These are phyloP conservation scores for Astropecten irregularis DNA, from an alignment of 53 echinoderm and acorn worm genomes.

Conservation along the genomic window DNA sequence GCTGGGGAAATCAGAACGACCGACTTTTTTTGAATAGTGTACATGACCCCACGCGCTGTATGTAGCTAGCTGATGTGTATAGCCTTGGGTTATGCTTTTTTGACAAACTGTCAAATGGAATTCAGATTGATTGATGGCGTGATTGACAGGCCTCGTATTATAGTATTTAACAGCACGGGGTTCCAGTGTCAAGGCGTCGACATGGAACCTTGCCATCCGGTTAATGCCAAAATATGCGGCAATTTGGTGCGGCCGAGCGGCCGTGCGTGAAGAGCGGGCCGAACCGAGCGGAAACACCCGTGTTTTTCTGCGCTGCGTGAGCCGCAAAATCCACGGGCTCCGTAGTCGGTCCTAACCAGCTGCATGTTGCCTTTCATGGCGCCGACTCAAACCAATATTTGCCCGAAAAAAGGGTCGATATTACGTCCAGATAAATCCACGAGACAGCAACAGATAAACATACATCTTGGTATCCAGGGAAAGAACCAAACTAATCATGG, in stretches of 20 bases:
- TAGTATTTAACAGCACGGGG: conserved; percentile 34
- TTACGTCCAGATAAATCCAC: not conserved
- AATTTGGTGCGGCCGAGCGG: conserved; percentile 39
- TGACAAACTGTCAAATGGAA: conserved; percentile 57
- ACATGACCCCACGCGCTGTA: conserved; percentile 12
- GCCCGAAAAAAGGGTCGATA: conserved; percentile 17
- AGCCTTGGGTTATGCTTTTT: conserved; percentile 28
- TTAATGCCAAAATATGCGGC: conserved; percentile 38
- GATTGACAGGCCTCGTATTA: conserved; percentile 30
- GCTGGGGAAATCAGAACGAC: too few relatives aligned
- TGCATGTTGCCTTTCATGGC: conserved; percentile 11
- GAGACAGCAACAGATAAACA: too few relatives aligned
- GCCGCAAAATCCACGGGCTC: not conserved
- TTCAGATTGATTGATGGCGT: conserved; percentile 30
- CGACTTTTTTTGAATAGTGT: conserved; percentile 12
- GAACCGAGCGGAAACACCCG: conserved; percentile 35
- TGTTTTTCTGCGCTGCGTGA: conserved; percentile 28
- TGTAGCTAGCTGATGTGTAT: not conserved
- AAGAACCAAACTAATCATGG: too few relatives aligned
- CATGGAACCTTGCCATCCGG: conserved; percentile 13
- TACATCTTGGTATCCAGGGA: too few relatives aligned
- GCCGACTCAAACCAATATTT: not conserved
- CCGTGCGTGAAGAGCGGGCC: conserved; percentile 39
- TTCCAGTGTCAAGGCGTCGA: conserved; percentile 10
- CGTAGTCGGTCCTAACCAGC: conserved; percentile 35